Conservation (phyloP, 2,797 vertebrate species). For the Mico argentatus region DNA sequence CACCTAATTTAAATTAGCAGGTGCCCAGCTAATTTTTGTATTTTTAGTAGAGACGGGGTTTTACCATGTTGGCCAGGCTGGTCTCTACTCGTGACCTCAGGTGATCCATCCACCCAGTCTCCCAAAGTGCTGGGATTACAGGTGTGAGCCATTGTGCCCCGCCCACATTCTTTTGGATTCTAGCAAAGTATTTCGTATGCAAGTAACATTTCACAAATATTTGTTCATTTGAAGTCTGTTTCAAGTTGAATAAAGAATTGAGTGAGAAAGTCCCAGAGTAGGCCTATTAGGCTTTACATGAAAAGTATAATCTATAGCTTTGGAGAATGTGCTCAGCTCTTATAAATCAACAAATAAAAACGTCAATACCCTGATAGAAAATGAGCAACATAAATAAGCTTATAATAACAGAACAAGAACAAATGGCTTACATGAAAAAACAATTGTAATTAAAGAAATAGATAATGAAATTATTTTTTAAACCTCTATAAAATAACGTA, state of each 20-base stretch:
- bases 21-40: neutral
- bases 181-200: neutral
- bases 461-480: neutral
- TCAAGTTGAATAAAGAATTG: conserved; percentile 1
- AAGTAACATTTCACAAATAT: neutral
- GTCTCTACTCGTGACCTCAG: neutral
- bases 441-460: neutral
- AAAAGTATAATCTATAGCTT: neutral
- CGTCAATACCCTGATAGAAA: neutral
- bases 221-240: neutral
- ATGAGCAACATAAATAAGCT: neutral
- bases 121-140: neutral
- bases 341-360: neutral
- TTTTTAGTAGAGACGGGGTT: neutral
- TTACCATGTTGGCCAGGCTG: neutral
- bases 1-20: too few species aligned
- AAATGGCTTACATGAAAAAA: neutral
- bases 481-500: neutral
- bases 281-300: neutral
- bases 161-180: neutral
- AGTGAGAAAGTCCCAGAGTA: neutral
- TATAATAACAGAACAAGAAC: neutral
- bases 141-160: neutral
- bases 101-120: neutral
- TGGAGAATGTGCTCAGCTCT: neutral